Evolutionary conservation across 2,888 invertebrate species (phyloP), one percentile per base, ranked within the genome.

Genomic region (Folsomia candida): DNA sequence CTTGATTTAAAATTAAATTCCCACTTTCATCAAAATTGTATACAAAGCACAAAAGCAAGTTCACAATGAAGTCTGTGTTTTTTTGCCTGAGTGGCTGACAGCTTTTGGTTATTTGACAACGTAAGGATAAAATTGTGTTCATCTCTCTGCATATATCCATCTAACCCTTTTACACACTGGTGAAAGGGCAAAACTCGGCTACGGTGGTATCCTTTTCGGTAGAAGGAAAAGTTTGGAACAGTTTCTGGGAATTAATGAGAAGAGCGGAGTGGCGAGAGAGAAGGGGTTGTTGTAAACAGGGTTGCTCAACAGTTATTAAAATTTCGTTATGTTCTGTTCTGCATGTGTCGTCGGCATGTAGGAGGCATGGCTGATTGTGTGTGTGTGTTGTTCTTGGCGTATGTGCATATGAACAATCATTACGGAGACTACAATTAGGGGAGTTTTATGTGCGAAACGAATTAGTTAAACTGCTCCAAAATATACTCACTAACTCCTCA

Each of bases 391-490:
- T 37, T 37, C 4, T 37, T 37, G 37, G 37, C 37, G 37, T 37
- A 37, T 4, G 37, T 4, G 37, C 37, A 14, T 37, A 37, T 4
- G 37, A 37, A 37, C 37, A 37, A 6, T 54, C 54, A 54, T 54
- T 54, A 54, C 18, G 4, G 6, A 22, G 54, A 18, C 4, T 54
- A 22, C 54, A 54, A 54, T 54, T 54, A 54, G 54, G 54, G 54
- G 54, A 54, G 54, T 54, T 54, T 54, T 54, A 54, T 54, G 54
- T 54, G 54, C 54, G 54, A 54, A 20, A 4, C 54, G 54, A 54
- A 54, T 54, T 54, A 54, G 54, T 54, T 54, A 14, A 54, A 54
- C 54, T 54, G 6, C 54, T n/a, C 4, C 22, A 4, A 54, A 54
- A 54, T 20, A 54, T 6, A 20, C 54, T 54, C 47, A 9, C 47